Conservation (phyloP, 1,140 invertebrate species). For the Aleiodes sp. region DNA sequence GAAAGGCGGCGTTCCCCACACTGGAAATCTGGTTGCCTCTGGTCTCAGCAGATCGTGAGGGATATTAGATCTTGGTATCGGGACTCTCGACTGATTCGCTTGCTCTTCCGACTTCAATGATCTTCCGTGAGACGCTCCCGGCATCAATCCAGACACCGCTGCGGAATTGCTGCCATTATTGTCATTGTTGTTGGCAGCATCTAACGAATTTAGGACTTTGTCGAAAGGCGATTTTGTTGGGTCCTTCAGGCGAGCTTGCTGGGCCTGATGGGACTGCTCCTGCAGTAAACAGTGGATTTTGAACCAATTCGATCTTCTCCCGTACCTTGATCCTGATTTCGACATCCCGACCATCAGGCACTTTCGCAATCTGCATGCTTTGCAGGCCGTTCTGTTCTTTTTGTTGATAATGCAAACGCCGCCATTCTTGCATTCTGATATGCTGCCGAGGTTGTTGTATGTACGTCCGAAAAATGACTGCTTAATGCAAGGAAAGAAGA, state of each 20-base stretch:
- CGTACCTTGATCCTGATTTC: conserved; percentile 89
- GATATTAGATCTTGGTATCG: conserved; percentile 39
- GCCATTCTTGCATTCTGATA: conserved; percentile 92
- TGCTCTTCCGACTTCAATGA: conserved; percentile 47
- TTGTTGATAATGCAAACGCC: conserved; percentile 94
- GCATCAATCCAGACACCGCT: conserved; percentile 49
- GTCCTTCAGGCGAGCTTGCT: conserved; percentile 51
- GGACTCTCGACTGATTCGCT: conserved; percentile 42
- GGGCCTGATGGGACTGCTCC: conserved; percentile 71
- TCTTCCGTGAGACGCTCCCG: conserved; percentile 50
- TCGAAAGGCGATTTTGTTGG: conserved; percentile 47
- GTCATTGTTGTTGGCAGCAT: conserved; percentile 60
- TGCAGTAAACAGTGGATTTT: conserved; percentile 89
- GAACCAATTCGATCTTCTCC: conserved; percentile 90
- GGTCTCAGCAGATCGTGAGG: conserved; percentile 54
- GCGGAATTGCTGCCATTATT: conserved; percentile 46
- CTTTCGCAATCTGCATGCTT: conserved; percentile 90
- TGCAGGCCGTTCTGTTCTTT: conserved; percentile 93
- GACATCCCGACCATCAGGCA: conserved; percentile 95
- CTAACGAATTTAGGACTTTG: conserved; percentile 54
- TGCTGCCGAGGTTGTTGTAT: conserved; percentile 92
- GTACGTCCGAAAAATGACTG: conserved; percentile 96
- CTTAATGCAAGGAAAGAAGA: conserved; percentile 37
- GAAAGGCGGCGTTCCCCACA: conserved; percentile 57
- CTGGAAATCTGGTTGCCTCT: conserved; percentile 54